These are phyloP conservation scores for Sporophila hypoxantha DNA, from an alignment of 2,113 vertebrate species.

Conservation along the genomic window DNA sequence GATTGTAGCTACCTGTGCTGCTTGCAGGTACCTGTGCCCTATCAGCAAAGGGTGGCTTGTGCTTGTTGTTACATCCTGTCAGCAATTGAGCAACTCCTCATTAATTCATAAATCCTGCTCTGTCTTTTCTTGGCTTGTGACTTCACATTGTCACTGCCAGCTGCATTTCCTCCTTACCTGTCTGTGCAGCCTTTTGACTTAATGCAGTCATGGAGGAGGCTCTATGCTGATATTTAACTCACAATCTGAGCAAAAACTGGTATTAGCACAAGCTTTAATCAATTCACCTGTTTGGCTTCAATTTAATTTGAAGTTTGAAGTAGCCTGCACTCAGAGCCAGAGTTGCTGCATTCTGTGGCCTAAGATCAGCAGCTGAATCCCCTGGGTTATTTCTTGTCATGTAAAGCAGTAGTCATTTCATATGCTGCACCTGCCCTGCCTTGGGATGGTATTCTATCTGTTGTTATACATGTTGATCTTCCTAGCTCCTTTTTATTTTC, in stretches of 20 bases:
- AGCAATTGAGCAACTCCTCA: background rate
- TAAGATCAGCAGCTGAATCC: background rate
- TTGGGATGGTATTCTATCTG: background rate
- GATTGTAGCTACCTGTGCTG: background rate
- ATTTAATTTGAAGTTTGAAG: background rate
- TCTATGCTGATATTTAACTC: background rate
- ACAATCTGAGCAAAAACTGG: background rate
- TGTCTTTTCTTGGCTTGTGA: background rate
- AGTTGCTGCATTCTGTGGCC: background rate
- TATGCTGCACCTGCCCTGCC: background rate
- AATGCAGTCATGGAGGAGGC: background rate
- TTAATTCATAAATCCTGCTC: background rate
- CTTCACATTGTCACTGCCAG: background rate
- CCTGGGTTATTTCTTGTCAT: background rate
- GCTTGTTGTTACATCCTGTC: background rate
- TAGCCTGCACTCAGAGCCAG: background rate
- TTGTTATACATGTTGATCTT: background rate
- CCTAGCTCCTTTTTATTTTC: background rate
- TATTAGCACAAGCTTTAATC: background rate
- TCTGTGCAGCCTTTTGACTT: background rate
- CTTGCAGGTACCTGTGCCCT: background rate
- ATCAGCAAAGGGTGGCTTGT: background rate
- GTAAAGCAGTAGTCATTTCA: background rate
- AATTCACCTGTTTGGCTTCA: background rate
- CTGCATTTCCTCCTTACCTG: background rate